A percentile compares a stretch with the other conserved stretches of the same genome.
These are phyloP conservation scores for Semicossyphus pulcher DNA, from an alignment of 2,113 vertebrate genomes.

Conservation along the genomic window DNA sequence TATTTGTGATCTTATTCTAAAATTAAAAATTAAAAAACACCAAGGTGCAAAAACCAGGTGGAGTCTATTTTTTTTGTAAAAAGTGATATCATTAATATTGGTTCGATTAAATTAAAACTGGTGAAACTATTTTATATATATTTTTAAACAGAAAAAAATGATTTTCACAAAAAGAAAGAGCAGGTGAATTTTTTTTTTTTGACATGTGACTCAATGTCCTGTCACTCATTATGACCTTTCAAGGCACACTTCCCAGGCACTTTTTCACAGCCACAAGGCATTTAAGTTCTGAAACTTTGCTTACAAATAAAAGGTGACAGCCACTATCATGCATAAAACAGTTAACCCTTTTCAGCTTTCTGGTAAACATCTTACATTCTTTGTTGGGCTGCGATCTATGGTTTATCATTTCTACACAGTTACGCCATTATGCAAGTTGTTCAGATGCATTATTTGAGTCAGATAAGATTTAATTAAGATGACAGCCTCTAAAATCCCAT, in stretches of 20 bases:
- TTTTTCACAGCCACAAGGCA: slow-evolving; percentile 22
- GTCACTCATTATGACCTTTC: slow-evolving; percentile 50
- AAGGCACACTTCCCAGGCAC: slow-evolving; percentile 52
- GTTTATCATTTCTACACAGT: slow-evolving; percentile 87
- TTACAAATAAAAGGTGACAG: slow-evolving; percentile 26
- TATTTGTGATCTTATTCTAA: not conserved
- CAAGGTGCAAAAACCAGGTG: too few relatives aligned
- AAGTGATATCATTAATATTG: too few relatives aligned
- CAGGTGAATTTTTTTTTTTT: slow-evolving; percentile 1
- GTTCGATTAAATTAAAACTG: too few relatives aligned
- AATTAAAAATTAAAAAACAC: too few relatives aligned
- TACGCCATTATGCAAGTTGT: slow-evolving; percentile 89
- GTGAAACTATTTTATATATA: too few relatives aligned
- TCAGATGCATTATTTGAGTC: slow-evolving; percentile 92
- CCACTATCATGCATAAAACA: not conserved
- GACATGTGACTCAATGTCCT: slow-evolving; percentile 29
- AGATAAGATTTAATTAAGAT: slow-evolving; percentile 99
- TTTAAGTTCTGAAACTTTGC: slow-evolving; percentile 19
- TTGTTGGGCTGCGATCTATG: slow-evolving; percentile 60
- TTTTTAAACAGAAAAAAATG: too few relatives aligned
- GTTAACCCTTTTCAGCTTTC: slow-evolving; percentile 29
- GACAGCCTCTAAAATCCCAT: slow-evolving; percentile 93
- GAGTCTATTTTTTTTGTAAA: too few relatives aligned
- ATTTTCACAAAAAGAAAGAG: not conserved
- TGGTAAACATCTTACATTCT: slow-evolving; percentile 3